These are phyloP conservation scores for Lethenteron reissneri DNA, from an alignment of 2,113 vertebrate species.

Conservation along the genomic window DNA sequence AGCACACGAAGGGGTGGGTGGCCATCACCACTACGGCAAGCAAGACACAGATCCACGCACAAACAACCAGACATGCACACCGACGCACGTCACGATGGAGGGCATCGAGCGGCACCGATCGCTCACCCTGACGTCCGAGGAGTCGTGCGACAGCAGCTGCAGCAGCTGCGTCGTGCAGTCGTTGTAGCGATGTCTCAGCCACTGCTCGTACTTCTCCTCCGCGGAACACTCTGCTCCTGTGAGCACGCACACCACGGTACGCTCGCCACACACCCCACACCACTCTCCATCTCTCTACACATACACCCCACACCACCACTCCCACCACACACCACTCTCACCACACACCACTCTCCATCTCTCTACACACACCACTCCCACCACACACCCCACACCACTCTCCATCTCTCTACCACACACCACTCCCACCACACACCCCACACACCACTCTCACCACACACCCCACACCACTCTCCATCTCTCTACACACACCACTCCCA, in stretches of 20 bases:
- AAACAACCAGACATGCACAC: accelerated
- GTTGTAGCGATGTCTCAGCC: conserved; percentile 63
- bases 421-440: too few species aligned
- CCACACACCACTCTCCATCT: too few species aligned
- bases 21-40: too few species aligned
- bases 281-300: neutral
- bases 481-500: too few species aligned
- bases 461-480: too few species aligned
- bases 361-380: neutral
- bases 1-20: too few species aligned
- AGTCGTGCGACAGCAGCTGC: conserved; percentile 31
- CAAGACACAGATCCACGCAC: too few species aligned
- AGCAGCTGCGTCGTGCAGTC: conserved; percentile 34
- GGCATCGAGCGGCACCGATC: neutral
- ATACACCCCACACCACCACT: neutral
- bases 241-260: neutral
- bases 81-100: neutral
- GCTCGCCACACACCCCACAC: neutral
- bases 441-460: too few species aligned
- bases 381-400: neutral
- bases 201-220: conserved; percentile 45
- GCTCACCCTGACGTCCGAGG: conserved; percentile 40
- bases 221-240: conserved; percentile 23
- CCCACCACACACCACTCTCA: neutral
- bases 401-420: neutral